phyloP scores from a whole-genome alignment of 2,888 invertebrate genomes.

The Escarpia spicata region DNA sequence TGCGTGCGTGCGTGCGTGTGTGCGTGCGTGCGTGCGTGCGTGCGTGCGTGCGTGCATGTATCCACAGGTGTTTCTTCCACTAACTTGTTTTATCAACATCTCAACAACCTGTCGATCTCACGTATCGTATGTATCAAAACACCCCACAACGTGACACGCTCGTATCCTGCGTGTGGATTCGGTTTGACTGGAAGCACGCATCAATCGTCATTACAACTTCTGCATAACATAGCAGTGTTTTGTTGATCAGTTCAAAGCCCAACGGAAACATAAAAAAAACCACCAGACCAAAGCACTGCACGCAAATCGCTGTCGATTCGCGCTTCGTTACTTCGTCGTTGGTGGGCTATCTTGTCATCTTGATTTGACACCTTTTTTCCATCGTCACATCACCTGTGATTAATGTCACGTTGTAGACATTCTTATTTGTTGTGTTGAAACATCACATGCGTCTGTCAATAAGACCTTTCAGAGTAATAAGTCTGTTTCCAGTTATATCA shows the following conservation, averaged over 20 bases:
- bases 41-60: not conserved
- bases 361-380: not conserved
- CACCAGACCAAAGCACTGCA: not conserved
- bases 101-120: not conserved
- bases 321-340: not conserved
- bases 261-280: not conserved
- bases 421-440: not conserved
- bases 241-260: not conserved
- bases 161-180: not conserved
- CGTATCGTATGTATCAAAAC: not conserved
- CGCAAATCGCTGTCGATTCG: not conserved
- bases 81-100: not conserved
- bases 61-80: not conserved
- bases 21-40: not conserved
- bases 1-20: not conserved
- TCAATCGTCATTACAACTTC: not conserved
- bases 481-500: no score
- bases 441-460: not conserved
- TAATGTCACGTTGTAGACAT: not conserved
- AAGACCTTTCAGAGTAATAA: not conserved
- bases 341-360: not conserved
- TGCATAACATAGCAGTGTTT: not conserved
- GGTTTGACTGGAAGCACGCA: not conserved
- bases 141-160: not conserved
- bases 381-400: not conserved